Evolutionary conservation across 2,888 invertebrate species (phyloP).

Genomic region (Willowsia nigromaculata): DNA sequence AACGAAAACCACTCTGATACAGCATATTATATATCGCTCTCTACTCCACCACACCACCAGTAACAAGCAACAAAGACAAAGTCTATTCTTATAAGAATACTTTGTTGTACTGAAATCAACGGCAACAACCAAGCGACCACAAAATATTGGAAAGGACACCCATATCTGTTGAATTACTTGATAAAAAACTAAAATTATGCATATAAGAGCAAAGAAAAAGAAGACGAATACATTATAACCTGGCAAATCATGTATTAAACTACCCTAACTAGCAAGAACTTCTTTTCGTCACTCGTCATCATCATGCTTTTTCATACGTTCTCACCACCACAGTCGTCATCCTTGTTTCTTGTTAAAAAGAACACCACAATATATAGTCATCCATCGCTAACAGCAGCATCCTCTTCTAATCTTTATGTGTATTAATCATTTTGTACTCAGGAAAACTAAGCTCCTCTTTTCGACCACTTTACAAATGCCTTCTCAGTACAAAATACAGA

Average conservation of each 20-base stretch:
- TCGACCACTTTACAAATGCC: background rate
- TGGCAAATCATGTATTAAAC: background rate
- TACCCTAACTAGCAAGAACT: background rate
- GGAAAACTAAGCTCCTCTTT: background rate
- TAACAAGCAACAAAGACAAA: background rate
- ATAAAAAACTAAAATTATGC: constrained; percentile 45
- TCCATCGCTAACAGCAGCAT: constrained; percentile 4
- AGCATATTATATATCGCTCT: background rate
- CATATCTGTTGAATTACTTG: constrained; percentile 29
- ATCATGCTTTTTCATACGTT: constrained; percentile 1
- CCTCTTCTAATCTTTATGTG: constrained; percentile 28
- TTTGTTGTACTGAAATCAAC: background rate
- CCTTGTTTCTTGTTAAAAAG: constrained; percentile 40
- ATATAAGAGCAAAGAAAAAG: background rate
- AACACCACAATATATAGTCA: constrained; percentile 9
- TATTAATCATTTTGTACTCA: constrained; percentile 11
- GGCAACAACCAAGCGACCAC: background rate
- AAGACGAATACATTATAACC: background rate
- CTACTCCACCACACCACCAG: background rate
- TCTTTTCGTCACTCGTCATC: constrained; percentile 12
- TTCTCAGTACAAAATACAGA: background rate
- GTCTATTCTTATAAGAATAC: background rate
- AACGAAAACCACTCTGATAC: background rate
- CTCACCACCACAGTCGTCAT: constrained; percentile 14
- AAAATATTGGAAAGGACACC: background rate